Percentiles rank a stretch among this genome's conserved stretches.
phyloP scores from a whole-genome alignment of 2,888 invertebrate species.

The Volucella inanis region DNA sequence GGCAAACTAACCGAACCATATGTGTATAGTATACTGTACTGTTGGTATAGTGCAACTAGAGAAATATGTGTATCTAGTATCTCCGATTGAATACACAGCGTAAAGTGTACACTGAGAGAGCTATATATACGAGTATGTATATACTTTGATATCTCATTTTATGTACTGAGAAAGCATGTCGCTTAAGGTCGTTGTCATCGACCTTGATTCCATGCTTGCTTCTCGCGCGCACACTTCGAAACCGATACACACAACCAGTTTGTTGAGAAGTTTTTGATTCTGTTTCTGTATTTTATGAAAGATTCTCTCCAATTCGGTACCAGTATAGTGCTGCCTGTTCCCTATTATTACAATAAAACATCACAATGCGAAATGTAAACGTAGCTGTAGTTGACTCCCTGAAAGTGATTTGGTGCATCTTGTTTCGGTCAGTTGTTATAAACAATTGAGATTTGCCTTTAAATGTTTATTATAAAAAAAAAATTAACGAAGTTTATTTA shows the following conservation, averaged over 20 bases:
- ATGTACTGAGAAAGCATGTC: constrained; percentile 63
- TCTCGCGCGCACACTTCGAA: constrained; percentile 31
- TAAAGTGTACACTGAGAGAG: constrained; percentile 29
- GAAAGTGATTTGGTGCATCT: constrained; percentile 38
- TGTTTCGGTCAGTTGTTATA: constrained; percentile 34
- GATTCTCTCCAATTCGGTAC: not conserved
- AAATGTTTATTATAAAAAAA: not conserved
- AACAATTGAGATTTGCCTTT: constrained; percentile 28
- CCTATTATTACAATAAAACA: constrained; percentile 40
- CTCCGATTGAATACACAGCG: constrained; percentile 45
- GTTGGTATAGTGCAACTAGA: constrained; percentile 18
- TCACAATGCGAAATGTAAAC: constrained; percentile 50
- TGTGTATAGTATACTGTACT: constrained; percentile 26
- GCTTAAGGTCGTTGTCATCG: constrained; percentile 75
- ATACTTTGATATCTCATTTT: constrained; percentile 28
- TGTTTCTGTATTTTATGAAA: too few species aligned
- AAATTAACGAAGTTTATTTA: not conserved
- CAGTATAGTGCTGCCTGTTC: constrained; percentile 7
- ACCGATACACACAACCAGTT: constrained; percentile 15
- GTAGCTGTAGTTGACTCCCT: not conserved
- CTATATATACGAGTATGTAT: not conserved
- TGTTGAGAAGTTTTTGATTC: constrained; percentile 6
- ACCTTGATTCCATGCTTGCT: constrained; percentile 71
- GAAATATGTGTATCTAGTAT: constrained; percentile 57
- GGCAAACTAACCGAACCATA: constrained; percentile 12